Evolutionary conservation across 2,113 vertebrate genomes (phyloP).

Genomic region (Neogobius melanostomus): DNA sequence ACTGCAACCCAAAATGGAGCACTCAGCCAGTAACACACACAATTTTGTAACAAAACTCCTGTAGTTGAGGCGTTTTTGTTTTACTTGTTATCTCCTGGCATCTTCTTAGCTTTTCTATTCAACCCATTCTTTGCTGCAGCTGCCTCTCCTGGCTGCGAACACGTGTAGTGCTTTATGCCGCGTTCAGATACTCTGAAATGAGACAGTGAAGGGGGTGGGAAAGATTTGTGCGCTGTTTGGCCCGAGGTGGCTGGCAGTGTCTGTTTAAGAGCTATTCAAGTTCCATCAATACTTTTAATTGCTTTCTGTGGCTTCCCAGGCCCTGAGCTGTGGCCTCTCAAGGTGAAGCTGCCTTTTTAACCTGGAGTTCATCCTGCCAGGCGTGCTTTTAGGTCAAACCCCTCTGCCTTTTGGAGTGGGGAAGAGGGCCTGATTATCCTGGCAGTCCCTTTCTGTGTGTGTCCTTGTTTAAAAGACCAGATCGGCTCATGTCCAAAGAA

Average conservation of each 20-base stretch:
- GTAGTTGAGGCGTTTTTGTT: too few relatives aligned
- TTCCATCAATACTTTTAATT: slow-evolving; percentile 77
- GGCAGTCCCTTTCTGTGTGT: slow-evolving; percentile 38
- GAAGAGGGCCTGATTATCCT: slow-evolving; percentile 35
- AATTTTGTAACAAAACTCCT: too few relatives aligned
- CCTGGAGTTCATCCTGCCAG: slow-evolving; percentile 57
- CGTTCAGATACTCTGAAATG: slow-evolving; percentile 16
- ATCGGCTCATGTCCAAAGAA: slow-evolving; percentile 35
- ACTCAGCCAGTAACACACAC: too few relatives aligned
- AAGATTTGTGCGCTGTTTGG: slow-evolving; percentile 56
- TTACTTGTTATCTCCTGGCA: background rate
- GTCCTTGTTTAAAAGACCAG: slow-evolving; percentile 29
- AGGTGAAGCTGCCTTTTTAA: slow-evolving; percentile 65
- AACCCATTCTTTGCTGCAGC: slow-evolving; percentile 7
- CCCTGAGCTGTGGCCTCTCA: slow-evolving; percentile 63
- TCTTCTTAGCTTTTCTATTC: background rate
- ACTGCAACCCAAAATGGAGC: too few relatives aligned
- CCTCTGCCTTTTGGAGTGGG: slow-evolving; percentile 33
- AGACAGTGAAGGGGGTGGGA: slow-evolving; percentile 28
- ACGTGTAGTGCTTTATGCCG: slow-evolving; percentile 25
- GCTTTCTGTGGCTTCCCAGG: slow-evolving; percentile 69
- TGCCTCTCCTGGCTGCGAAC: slow-evolving; percentile 12
- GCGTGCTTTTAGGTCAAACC: slow-evolving; percentile 51
- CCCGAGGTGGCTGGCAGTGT: slow-evolving; percentile 63
- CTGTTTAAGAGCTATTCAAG: slow-evolving; percentile 74